Base-by-base conservation (phyloP, 2,113 vertebrate species). In the Callocephalon fimbriatum region DNA sequence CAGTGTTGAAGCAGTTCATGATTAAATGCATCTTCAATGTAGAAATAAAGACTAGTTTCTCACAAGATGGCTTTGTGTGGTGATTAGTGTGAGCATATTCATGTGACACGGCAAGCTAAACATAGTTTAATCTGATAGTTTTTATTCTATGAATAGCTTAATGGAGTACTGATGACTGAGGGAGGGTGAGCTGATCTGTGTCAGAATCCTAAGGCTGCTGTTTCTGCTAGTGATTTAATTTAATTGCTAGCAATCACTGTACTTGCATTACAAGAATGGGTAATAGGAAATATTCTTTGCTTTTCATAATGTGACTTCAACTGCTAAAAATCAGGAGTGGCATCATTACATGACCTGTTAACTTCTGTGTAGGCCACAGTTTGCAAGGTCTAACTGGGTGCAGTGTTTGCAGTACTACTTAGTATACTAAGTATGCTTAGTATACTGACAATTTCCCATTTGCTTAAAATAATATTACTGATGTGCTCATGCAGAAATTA, bases 111-210 rank as follows among this genome's bases (percentile, higher is more conserved):
- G 86, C 51, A 88, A 92, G 76, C 88, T 88, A 86, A 94, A 89
- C 0, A 3, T 93, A 74, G 83, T 92, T 94, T 95, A 94, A 93
- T 95, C 79, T 92, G 88, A 47, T 90, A 90, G 82, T 86, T 95
- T 95, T 88, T 93, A 88, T 94, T 90, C 68, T 84, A 20, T 91
- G 82, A 92, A 56, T 86, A 93, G 79, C 79, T 93, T 95, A 90
- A 88, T 86, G 67, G 75, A 94, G 63, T 77, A 15, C 67, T 93
- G 75, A 56, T 93, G 84, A 47, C 77, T 72, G 77, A 78, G n/a
- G 15, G 53, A 88, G 53, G 45, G n/a, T 84, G 80, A 94, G 70
- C 84, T 91, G 73, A 89, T 93, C 86, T 89, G 29, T 91, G 59
- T 90, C 84, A 87, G 48, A 87, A 85, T 54, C n/a, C 56, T 58